Base-by-base conservation (phyloP, 2,888 invertebrate genomes). In the Ganaspis brasiliensis region DNA sequence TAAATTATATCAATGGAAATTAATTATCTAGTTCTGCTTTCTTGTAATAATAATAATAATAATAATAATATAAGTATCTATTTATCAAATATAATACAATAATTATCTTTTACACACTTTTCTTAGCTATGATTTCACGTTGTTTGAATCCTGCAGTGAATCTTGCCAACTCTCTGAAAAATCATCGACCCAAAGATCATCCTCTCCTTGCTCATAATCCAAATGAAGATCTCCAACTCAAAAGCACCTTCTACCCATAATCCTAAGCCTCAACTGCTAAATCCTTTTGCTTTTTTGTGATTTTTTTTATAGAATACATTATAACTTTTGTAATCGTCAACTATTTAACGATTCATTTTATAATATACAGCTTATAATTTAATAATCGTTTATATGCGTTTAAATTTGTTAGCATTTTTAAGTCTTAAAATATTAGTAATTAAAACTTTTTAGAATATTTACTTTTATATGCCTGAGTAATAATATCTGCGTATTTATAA, bases 261-360 rank as follows among this genome's bases (percentile, higher is more conserved):
- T 40, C n/a, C 8, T 24, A 24, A 24, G 45, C 21, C 40, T 45
- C 45, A n/a, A n/a, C 45, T 67, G 45, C 45, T 67, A 67, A 37
- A 40, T 45, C 24, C 21, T 45, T 45, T 67, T 67, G 19, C 35
- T 35, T 21, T 67, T 67, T 67, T 67, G n/a, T 67, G 37, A 52
- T 19, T 9, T 52, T 52, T 52, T 52, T 14, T 52, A 19, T 52
- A 52, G 19, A 52, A 19, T 52, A 45, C n/a, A 31, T 31, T 31
- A 31, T 31, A 31, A 2, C 6, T 31, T 31, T 31, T 31, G 12
- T 45, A 2, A 45, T 52, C 52, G 52, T 16, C 16, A 19, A 16
- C 19, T 52, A 16, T 52, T 19, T 19, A 52, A 16, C 9, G 19
- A 52, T 52, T 52, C 19, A 9, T 52, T 52, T 19, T 19, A n/a